A percentile compares a stretch with the other conserved stretches of the same genome.
Evolutionary conservation across 2,888 invertebrate species (phyloP).

Genomic region (Creontiades dilutus): DNA sequence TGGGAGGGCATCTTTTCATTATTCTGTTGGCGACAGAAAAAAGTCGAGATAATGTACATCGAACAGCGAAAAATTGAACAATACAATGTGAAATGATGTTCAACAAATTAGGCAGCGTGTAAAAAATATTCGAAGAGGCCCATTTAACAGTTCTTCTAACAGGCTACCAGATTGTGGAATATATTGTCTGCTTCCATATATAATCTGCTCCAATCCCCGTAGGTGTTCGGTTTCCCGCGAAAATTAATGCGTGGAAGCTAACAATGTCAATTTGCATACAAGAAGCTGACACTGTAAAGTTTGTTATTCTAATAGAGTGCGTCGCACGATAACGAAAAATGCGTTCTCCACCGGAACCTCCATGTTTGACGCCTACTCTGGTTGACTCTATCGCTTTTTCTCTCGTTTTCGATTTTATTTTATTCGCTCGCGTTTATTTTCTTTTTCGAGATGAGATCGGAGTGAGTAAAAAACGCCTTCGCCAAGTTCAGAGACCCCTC

Average conservation of each 20-base stretch:
- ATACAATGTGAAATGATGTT: too few species aligned
- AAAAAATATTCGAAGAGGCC: too few species aligned
- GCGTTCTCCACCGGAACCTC: background rate
- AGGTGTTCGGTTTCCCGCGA: background rate
- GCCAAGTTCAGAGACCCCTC: constrained; percentile 33
- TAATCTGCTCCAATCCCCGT: background rate
- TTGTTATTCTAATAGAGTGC: constrained; percentile 13
- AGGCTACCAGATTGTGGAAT: background rate
- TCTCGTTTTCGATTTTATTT: background rate
- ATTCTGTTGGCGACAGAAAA: too few species aligned
- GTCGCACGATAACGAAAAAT: background rate
- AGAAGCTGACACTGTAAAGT: background rate
- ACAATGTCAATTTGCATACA: background rate
- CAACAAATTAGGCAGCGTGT: too few species aligned
- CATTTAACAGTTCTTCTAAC: background rate
- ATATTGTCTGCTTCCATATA: background rate
- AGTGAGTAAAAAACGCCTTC: background rate
- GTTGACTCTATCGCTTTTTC: constrained; percentile 5
- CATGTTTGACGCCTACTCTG: constrained; percentile 16
- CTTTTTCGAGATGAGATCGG: background rate
- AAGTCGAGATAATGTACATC: too few species aligned
- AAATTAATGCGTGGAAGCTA: background rate
- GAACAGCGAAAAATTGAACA: too few species aligned
- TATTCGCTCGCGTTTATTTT: background rate
- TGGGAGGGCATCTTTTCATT: too few species aligned